Conservation (phyloP, 2,113 vertebrate genomes). For the Leucoraja erinaceus region DNA sequence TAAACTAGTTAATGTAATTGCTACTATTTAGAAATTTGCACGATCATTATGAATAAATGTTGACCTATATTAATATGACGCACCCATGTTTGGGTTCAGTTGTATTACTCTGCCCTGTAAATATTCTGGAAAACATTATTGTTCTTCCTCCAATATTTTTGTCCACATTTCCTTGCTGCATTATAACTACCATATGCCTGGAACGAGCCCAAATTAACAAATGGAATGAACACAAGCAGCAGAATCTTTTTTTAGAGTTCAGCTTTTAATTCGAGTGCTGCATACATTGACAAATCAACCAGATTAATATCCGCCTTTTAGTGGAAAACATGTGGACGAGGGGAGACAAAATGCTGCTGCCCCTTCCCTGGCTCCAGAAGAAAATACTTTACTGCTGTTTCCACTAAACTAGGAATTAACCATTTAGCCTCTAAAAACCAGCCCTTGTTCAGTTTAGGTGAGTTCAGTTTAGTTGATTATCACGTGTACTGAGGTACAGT, state of each 20-base stretch:
- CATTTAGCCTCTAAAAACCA: not conserved
- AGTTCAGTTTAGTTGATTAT: no score
- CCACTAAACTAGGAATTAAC: not conserved
- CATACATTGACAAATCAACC: not conserved
- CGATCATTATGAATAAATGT: not conserved
- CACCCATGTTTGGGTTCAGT: not conserved
- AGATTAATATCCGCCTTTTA: not conserved
- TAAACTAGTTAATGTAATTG: no score
- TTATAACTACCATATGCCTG: conserved; percentile 21
- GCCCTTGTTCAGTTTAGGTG: no score
- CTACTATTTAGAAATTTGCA: no score
- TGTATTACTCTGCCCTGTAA: not conserved
- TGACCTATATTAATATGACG: not conserved
- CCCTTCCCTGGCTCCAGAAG: not conserved
- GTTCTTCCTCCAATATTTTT: not conserved
- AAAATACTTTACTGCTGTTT: not conserved
- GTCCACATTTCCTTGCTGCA: conserved; percentile 17
- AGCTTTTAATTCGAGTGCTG: not conserved
- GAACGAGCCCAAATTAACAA: not conserved
- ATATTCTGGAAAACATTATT: not conserved
- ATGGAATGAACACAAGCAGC: not conserved
- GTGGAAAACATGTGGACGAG: not conserved
- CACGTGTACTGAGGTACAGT: no score
- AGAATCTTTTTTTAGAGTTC: not conserved
- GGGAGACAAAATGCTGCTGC: not conserved